Evolutionary conservation across 2,888 invertebrate genomes (phyloP).

Genomic region (Platycheirus albimanus): DNA sequence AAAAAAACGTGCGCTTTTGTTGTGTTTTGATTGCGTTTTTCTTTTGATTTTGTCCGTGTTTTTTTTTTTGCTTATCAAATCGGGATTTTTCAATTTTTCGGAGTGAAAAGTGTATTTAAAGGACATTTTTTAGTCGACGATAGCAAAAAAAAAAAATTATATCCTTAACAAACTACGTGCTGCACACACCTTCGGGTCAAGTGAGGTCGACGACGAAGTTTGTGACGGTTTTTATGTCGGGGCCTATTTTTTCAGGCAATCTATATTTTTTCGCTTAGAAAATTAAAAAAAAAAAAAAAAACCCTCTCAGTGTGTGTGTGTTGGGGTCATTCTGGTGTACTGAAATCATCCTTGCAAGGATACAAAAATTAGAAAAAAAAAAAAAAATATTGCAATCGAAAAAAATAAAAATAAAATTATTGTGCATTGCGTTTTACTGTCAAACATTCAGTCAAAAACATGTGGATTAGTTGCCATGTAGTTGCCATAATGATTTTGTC

Average conservation of each 20-base stretch:
- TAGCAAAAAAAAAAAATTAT: background rate
- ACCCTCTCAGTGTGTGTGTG: constrained; percentile 21
- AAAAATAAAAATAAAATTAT: constrained; percentile 1
- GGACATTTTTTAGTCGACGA: constrained; percentile 4
- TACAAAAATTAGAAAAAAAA: too few relatives aligned
- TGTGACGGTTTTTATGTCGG: constrained; percentile 34
- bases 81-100: constrained; percentile 35
- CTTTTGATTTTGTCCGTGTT: constrained; percentile 11
- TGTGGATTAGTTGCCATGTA: constrained; percentile 83
- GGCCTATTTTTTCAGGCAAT: background rate
- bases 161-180: constrained; percentile 9
- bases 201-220: constrained; percentile 46
- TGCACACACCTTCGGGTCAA: constrained; percentile 51
- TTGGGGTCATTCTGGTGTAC: background rate
- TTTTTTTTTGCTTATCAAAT: constrained; percentile 5
- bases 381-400: background rate
- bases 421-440: constrained; percentile 62
- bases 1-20: constrained; percentile 57
- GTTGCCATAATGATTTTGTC: constrained; percentile 81
- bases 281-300: background rate
- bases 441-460: constrained; percentile 78
- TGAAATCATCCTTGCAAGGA: constrained; percentile 11
- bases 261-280: constrained; percentile 1
- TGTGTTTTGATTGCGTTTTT: constrained; percentile 44
- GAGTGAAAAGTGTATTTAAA: constrained; percentile 6